Evolutionary conservation across 2,888 invertebrate species (phyloP).

Genomic region (Cataglyphis rosenhaueri): DNA sequence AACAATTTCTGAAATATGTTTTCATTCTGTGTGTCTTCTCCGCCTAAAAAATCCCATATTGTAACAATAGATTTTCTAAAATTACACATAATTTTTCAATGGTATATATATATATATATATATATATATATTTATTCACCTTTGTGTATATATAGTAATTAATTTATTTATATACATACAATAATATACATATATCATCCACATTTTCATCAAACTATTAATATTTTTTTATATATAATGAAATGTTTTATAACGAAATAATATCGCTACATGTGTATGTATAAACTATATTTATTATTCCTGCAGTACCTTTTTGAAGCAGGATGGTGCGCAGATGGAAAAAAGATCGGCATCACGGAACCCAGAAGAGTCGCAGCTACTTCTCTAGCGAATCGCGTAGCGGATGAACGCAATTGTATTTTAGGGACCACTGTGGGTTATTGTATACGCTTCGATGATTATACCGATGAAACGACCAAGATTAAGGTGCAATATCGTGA

Average conservation of each 20-base stretch:
- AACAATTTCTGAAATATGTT: background rate
- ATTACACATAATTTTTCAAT: background rate
- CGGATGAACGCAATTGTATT: constrained; percentile 90
- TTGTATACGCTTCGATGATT: constrained; percentile 92
- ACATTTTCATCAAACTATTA: background rate
- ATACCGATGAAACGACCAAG: constrained; percentile 88
- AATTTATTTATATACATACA: background rate
- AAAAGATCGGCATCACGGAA: constrained; percentile 95
- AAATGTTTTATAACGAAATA: constrained; percentile 13
- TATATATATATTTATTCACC: too few relatives aligned
- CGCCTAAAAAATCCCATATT: background rate
- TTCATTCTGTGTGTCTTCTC: background rate
- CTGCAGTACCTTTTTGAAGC: constrained; percentile 94
- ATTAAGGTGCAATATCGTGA: constrained; percentile 88
- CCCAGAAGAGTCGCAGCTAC: constrained; percentile 96
- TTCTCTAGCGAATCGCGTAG: constrained; percentile 94
- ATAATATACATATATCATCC: background rate
- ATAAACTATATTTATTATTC: background rate
- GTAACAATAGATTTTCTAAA: background rate
- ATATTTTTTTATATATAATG: background rate
- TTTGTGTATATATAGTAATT: background rate
- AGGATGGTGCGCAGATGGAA: constrained; percentile 92
- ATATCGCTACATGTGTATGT: background rate
- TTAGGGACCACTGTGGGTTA: constrained; percentile 92
- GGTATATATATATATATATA: too few relatives aligned